These are phyloP conservation scores for Habropoda laboriosa DNA, from an alignment of 1,140 invertebrate genomes.

Conservation along the genomic window DNA sequence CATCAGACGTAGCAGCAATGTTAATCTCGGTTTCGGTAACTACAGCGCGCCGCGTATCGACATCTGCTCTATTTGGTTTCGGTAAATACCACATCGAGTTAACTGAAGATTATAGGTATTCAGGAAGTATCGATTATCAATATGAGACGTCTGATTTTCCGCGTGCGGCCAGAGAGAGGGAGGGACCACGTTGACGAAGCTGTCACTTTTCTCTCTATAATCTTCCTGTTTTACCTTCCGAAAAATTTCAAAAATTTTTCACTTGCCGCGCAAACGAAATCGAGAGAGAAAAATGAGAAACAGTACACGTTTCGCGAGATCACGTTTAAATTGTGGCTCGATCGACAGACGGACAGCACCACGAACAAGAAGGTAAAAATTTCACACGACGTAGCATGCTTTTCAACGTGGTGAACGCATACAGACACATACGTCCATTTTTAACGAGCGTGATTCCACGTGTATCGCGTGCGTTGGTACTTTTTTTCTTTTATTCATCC, in stretches of 20 bases:
- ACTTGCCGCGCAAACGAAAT: too few species aligned
- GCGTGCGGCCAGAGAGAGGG: neutral
- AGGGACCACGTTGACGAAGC: neutral
- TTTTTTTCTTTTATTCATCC: neutral
- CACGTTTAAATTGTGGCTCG: too few species aligned
- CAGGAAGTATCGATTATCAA: conserved; percentile 45
- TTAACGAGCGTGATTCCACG: neutral
- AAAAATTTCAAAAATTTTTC: neutral
- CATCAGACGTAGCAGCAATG: conserved; percentile 42
- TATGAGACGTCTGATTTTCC: neutral
- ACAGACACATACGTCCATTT: neutral
- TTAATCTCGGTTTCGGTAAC: conserved; percentile 56
- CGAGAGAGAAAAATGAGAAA: too few species aligned
- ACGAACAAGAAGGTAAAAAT: neutral
- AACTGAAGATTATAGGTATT: conserved; percentile 48
- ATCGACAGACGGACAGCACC: neutral
- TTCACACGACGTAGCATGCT: neutral
- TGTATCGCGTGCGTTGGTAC: neutral
- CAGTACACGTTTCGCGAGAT: too few species aligned
- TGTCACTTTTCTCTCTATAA: too few species aligned
- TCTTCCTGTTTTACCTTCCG: too few species aligned
- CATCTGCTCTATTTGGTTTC: conserved; percentile 43
- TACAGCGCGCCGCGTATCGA: conserved; percentile 22
- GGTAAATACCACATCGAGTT: conserved; percentile 39
- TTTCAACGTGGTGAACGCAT: neutral